Evolutionary conservation across 2,888 invertebrate genomes (phyloP).

Genomic region (Polylopha cassiicola): DNA sequence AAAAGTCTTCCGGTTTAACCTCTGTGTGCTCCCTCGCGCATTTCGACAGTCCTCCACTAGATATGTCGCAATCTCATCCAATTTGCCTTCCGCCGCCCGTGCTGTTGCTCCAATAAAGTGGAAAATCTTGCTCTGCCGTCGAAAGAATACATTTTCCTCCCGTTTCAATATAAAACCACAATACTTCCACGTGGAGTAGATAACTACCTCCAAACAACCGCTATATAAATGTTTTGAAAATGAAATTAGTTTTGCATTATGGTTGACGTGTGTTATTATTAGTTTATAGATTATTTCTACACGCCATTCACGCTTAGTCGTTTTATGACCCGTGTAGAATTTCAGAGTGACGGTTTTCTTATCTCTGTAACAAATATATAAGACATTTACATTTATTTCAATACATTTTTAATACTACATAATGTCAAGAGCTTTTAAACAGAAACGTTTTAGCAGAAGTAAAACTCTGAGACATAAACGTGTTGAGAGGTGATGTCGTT

Average conservation of each 20-base stretch:
- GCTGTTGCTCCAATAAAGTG: slow-evolving; percentile 66
- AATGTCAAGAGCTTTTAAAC: slow-evolving; percentile 7
- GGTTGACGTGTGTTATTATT: no score
- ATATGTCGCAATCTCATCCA: slow-evolving; percentile 73
- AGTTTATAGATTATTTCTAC: no score
- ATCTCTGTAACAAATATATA: no score
- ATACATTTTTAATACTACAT: neutral
- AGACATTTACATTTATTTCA: neutral
- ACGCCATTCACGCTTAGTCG: no score
- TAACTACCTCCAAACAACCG: slow-evolving; percentile 15
- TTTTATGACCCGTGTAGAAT: no score
- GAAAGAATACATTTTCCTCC: slow-evolving; percentile 62
- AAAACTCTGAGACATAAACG: slow-evolving; percentile 24
- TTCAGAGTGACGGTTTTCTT: no score
- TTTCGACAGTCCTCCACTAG: slow-evolving; percentile 63
- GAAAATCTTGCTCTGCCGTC: slow-evolving; percentile 61
- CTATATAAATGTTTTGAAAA: slow-evolving; percentile 31
- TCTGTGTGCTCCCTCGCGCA: slow-evolving; percentile 55
- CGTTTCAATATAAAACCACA: slow-evolving; percentile 48
- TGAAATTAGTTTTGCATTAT: no score
- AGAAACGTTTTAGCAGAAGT: slow-evolving; percentile 16
- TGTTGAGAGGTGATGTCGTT: slow-evolving; percentile 36
- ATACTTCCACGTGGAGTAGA: slow-evolving; percentile 10
- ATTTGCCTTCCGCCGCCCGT: slow-evolving; percentile 66
- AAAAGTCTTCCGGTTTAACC: slow-evolving; percentile 63